phyloP scores from a whole-genome alignment of 2,797 vertebrate genomes.

The Podarcis lilfordi region DNA sequence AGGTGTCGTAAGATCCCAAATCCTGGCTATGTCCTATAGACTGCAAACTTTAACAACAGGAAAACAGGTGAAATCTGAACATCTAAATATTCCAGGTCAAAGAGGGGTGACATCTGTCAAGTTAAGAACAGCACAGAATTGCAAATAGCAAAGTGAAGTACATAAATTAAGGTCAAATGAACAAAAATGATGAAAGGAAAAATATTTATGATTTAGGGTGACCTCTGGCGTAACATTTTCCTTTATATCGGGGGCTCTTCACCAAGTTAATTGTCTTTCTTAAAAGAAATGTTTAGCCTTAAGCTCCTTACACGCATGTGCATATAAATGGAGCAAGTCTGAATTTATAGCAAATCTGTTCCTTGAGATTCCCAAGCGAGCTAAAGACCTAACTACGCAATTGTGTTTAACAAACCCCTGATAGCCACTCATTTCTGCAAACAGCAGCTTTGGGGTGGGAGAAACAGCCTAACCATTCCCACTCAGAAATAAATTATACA shows the following conservation, averaged over 20 bases:
- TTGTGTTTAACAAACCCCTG: not conserved
- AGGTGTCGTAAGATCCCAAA: not conserved
- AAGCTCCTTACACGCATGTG: not conserved
- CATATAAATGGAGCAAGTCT: not conserved
- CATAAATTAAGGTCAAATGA: not conserved
- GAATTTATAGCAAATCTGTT: not conserved
- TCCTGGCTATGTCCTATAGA: not conserved
- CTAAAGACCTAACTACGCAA: not conserved
- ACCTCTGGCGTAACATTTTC: not conserved
- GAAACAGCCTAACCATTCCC: no score
- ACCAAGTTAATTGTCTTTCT: not conserved
- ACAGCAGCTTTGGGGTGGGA: not conserved
- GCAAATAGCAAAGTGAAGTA: not conserved
- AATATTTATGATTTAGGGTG: not conserved
- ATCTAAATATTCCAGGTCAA: not conserved
- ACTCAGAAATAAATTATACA: no score
- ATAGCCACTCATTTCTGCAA: not conserved
- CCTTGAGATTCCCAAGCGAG: not conserved
- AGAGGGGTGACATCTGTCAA: not conserved
- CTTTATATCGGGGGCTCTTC: not conserved
- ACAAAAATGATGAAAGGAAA: not conserved
- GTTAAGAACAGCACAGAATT: not conserved
- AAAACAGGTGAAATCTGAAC: not conserved
- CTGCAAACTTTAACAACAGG: not conserved
- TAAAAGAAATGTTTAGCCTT: not conserved